A percentile compares a stretch with the other conserved stretches of the same genome.
Evolutionary conservation across 1,140 invertebrate species (phyloP).

Genomic region (Nasonia giraulti): DNA sequence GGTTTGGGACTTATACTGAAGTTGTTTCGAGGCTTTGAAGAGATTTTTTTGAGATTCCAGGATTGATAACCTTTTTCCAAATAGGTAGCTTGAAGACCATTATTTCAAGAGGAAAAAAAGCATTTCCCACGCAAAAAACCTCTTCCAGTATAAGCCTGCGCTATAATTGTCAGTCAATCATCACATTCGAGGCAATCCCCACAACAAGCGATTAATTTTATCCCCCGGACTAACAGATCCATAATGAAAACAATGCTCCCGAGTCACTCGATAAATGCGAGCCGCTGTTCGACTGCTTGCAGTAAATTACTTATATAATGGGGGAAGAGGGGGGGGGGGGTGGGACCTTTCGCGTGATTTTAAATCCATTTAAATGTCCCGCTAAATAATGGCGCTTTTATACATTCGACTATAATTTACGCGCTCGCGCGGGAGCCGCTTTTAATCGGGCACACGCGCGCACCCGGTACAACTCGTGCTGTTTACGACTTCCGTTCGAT

Average conservation of each 20-base stretch:
- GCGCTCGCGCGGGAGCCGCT: background rate
- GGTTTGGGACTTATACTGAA: background rate
- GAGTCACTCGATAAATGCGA: constrained; percentile 22
- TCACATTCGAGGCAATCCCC: no score
- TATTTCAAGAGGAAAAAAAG: no score
- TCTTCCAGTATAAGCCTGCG: no score
- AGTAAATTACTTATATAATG: constrained; percentile 16
- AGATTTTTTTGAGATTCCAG: no score
- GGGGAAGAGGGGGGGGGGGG: background rate
- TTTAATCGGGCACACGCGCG: background rate
- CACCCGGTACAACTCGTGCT: background rate
- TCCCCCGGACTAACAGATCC: background rate
- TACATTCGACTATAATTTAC: constrained; percentile 19
- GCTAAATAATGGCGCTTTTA: constrained; percentile 11
- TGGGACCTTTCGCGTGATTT: constrained; percentile 16
- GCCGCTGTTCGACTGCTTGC: background rate
- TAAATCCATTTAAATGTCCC: constrained; percentile 10
- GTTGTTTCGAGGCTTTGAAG: background rate
- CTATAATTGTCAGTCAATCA: no score
- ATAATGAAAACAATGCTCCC: background rate
- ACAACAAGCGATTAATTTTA: background rate
- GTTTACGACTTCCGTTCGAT: constrained; percentile 19
- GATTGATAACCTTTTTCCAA: no score
- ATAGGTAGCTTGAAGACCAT: no score
- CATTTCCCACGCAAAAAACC: no score